Base-by-base conservation (phyloP, 2,797 vertebrate genomes). In the Pseudochaenichthys georgianus region DNA sequence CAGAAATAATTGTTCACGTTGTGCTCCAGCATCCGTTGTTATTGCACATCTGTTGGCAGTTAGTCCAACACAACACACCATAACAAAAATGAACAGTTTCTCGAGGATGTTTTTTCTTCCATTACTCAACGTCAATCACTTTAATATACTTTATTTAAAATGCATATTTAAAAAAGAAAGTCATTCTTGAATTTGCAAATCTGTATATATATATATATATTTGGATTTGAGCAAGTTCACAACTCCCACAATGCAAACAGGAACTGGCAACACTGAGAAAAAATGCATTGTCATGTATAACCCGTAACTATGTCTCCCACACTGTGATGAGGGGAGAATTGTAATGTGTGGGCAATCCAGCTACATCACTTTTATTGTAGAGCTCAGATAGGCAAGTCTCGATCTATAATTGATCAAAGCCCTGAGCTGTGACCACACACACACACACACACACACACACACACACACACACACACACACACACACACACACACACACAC, bases 341-440 rank as follows among this genome's bases (percentile, higher is more conserved):
- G 34, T 11, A 74, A 75, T 70, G 28, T 34, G 54, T 21, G 34
- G 21, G 13, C 63, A 61, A 78, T 61, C 3, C 19, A 67, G 65
- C 53, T 59, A 23, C 9, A 28, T 45, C 17, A 9, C 50, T 53
- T 53, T 17, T 38, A 28, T 48, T 41, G 21, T 60, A 61, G 42
- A 51, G 59, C 62, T 60, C 73, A 53, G 62, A 77, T 61, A 55
- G 7, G 3, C 17, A 38, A 4, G 16, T 60, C 65, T 62, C 72
- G 51, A 83, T 86, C 75, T 81, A 80, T 83, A 70, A 86, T 76
- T 82, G 63, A 84, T 84, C 62, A 83, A 80, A 84, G 73, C 64
- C 21, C 38, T 42, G 48, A 80, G 50, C 45, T 19, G 5, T 60
- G 81, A 69, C n/a, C 21, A 21, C 21, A 21, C 21, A 21, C 21